phyloP scores from a whole-genome alignment of 2,888 invertebrate genomes.

The Frankliniella intonsa region DNA sequence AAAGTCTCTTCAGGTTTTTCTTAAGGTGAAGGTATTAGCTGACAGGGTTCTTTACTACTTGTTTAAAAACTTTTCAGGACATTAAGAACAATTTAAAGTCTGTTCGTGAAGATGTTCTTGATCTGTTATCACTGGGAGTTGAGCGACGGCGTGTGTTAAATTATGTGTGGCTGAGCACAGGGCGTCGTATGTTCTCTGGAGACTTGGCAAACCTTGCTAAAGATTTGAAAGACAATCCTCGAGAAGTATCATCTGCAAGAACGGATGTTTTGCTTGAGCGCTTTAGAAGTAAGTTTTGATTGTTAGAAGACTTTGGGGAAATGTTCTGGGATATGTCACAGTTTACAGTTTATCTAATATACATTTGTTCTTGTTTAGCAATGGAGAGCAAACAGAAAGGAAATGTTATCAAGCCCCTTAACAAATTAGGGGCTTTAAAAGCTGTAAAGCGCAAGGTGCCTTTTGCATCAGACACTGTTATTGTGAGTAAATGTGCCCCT shows the following conservation, averaged over 20 bases:
- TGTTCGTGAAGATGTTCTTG: neutral
- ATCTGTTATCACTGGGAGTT: conserved; percentile 5
- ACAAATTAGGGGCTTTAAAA: neutral
- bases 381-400: neutral
- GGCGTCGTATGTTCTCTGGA: neutral
- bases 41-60: neutral
- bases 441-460: neutral
- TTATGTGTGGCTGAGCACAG: neutral
- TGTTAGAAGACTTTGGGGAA: too few species aligned
- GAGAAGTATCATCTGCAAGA: neutral
- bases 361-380: neutral
- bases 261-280: neutral
- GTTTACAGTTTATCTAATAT: neutral
- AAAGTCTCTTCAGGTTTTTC: neutral
- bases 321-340: too few species aligned
- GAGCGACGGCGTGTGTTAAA: neutral
- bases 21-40: neutral
- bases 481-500: neutral
- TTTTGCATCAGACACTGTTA: neutral
- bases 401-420: neutral
- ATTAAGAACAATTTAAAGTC: neutral
- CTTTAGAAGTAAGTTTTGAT: neutral
- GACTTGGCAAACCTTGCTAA: neutral
- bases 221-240: neutral
- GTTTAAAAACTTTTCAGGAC: neutral